Evolutionary conservation across 2,113 vertebrate species (phyloP).

Genomic region (Corythornis vintsioides): DNA sequence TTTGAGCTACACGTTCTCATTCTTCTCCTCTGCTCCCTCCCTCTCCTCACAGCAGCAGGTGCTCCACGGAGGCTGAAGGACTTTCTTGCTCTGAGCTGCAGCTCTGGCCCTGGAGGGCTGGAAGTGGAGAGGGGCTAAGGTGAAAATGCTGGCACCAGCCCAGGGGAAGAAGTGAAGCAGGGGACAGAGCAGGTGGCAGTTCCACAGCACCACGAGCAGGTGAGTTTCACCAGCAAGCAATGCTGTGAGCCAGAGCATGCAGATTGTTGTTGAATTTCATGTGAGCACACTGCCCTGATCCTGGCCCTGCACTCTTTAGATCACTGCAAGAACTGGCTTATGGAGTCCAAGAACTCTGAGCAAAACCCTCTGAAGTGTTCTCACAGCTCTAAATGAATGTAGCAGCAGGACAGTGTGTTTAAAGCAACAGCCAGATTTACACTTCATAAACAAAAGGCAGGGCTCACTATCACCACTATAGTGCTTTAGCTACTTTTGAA

Average conservation of each 20-base stretch:
- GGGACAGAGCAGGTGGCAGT: background rate
- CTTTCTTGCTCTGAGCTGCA: constrained; percentile 2
- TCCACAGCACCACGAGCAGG: constrained; percentile 4
- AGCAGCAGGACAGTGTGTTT: background rate
- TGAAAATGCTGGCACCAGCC: background rate
- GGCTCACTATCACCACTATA: background rate
- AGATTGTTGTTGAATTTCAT: background rate
- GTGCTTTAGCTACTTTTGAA: background rate
- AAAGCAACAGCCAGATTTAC: background rate
- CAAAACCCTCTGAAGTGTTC: background rate
- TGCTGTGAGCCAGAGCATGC: background rate
- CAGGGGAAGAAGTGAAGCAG: background rate
- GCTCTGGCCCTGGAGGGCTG: background rate
- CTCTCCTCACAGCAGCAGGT: constrained; percentile 12
- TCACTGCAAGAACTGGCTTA: background rate
- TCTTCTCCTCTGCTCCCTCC: background rate
- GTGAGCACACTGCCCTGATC: background rate
- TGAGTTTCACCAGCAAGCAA: background rate
- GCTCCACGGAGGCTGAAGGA: background rate
- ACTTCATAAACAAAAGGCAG: background rate
- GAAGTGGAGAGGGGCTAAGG: background rate
- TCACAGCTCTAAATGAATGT: background rate
- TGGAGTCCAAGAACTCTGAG: background rate
- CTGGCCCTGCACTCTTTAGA: background rate
- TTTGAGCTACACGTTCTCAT: background rate